A percentile compares a stretch with the other conserved stretches of the same genome.
These are phyloP conservation scores for Tyria jacobaeae DNA, from an alignment of 2,888 invertebrate genomes.

Conservation along the genomic window DNA sequence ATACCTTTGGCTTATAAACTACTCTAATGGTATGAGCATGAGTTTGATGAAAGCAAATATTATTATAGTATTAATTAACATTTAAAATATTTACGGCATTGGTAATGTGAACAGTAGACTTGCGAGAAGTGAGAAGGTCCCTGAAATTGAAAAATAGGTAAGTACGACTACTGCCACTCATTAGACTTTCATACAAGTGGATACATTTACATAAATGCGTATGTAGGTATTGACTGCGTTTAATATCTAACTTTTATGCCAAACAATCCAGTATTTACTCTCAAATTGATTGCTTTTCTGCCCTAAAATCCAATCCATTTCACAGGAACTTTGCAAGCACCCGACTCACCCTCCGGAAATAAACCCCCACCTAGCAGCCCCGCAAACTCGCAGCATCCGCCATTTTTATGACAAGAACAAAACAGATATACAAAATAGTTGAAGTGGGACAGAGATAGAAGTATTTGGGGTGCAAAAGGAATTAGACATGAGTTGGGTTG, in stretches of 20 bases:
- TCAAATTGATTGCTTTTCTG: slow-evolving; percentile 66
- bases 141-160: too few species aligned
- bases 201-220: background rate
- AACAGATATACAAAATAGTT: slow-evolving; percentile 30
- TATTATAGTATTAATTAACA: too few species aligned
- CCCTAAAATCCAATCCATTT: slow-evolving; percentile 72
- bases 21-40: too few species aligned
- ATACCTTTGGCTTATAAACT: too few species aligned
- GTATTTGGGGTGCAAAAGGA: slow-evolving; percentile 65
- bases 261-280: slow-evolving; percentile 43
- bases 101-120: too few species aligned
- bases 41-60: too few species aligned
- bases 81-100: too few species aligned
- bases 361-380: slow-evolving; percentile 56
- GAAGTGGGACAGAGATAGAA: slow-evolving; percentile 44
- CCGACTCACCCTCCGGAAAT: slow-evolving; percentile 72
- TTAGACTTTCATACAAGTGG: background rate
- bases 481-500: slow-evolving; percentile 62
- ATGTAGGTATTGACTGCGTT: slow-evolving; percentile 15
- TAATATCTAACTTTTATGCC: slow-evolving; percentile 21
- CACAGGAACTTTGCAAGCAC: slow-evolving; percentile 65
- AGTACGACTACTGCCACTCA: too few species aligned
- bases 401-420: slow-evolving; percentile 68
- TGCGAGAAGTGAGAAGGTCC: too few species aligned
- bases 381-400: slow-evolving; percentile 76